Evolutionary conservation across 2,888 invertebrate species (phyloP).

Genomic region (Chloroclysta siterata): DNA sequence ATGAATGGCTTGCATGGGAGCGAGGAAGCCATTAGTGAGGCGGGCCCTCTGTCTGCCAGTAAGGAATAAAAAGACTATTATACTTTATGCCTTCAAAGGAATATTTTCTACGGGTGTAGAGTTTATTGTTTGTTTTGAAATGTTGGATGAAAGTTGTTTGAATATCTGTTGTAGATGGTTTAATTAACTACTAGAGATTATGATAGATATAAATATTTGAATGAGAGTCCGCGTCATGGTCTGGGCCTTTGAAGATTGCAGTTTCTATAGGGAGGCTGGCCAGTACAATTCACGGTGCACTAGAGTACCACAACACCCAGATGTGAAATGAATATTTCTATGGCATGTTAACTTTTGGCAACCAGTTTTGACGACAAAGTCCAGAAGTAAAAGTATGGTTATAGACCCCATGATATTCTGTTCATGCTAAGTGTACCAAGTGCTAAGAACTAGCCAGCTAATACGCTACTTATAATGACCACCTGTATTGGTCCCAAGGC

Average conservation of each 20-base stretch:
- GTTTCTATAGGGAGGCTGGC: too few species aligned
- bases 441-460: too few species aligned
- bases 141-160: constrained; percentile 21
- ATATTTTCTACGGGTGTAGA: constrained; percentile 32
- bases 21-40: constrained; percentile 49
- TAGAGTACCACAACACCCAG: too few species aligned
- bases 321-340: too few species aligned
- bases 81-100: constrained; percentile 36
- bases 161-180: constrained; percentile 15
- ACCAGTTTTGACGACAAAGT: too few species aligned
- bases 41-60: constrained; percentile 49
- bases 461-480: not conserved
- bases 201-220: not conserved
- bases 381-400: too few species aligned
- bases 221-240: not conserved
- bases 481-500: not conserved
- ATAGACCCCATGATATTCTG: too few species aligned
- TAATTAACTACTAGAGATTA: not conserved
- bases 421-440: too few species aligned
- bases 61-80: constrained; percentile 33
- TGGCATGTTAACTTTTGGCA: too few species aligned
- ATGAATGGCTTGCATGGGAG: constrained; percentile 47
- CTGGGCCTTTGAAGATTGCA: not conserved
- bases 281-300: too few species aligned
- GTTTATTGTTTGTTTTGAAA: constrained; percentile 37